Conservation (phyloP, 2,113 vertebrate genomes). For the Meles meles region DNA sequence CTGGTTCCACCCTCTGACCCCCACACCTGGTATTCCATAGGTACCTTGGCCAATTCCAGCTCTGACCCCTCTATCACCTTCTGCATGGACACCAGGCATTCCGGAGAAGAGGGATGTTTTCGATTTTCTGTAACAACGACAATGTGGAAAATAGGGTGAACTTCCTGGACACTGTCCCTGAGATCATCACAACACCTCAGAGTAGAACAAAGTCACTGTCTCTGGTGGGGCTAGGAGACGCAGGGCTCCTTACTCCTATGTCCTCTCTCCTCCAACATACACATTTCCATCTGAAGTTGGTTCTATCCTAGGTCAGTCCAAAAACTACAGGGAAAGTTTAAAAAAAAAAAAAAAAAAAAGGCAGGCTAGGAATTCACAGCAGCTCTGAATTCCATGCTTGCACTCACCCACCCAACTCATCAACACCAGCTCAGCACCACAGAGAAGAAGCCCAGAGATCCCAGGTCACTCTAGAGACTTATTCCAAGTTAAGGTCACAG, state of each 20-base stretch:
- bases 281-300: neutral
- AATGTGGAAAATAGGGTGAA: constrained; percentile 5
- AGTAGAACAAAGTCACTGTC: neutral
- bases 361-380: neutral
- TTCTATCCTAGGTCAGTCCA: neutral
- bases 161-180: neutral
- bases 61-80: constrained; percentile 83
- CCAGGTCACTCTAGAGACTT: neutral
- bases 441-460: neutral
- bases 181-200: neutral
- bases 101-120: constrained; percentile 78
- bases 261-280: neutral
- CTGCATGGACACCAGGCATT: constrained; percentile 81
- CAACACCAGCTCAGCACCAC: neutral
- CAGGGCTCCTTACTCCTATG: neutral
- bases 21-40: neutral
- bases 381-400: neutral
- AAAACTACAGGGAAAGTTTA: neutral
- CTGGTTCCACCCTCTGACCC: neutral
- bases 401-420: neutral
- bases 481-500: neutral
- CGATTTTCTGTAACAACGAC: constrained; percentile 82
- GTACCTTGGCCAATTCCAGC: constrained; percentile 92
- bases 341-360: neutral
- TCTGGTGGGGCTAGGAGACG: neutral